phyloP scores from a whole-genome alignment of 2,113 vertebrate species.

The Burhinus bistriatus region DNA sequence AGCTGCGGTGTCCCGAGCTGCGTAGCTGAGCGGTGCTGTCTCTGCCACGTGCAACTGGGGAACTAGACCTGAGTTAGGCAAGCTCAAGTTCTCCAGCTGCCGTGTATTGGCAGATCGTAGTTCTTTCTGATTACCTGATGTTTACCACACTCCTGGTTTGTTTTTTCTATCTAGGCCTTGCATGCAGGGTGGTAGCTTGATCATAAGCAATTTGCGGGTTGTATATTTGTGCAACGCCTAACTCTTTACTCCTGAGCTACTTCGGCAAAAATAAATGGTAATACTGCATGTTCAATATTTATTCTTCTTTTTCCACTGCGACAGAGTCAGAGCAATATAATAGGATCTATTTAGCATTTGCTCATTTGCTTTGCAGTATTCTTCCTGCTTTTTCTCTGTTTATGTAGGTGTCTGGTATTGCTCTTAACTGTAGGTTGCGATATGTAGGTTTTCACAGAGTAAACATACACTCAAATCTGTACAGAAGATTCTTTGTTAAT shows the following conservation, averaged over 20 bases:
- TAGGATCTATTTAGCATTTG: background rate
- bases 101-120: accelerated
- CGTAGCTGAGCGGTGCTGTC: accelerated
- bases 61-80: background rate
- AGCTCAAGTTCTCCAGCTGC: background rate
- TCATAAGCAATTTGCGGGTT: background rate
- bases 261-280: background rate
- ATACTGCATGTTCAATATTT: background rate
- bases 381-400: background rate
- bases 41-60: background rate
- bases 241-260: background rate
- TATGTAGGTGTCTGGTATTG: slow-evolving; percentile 3
- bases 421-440: background rate
- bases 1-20: background rate
- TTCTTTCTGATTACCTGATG: background rate
- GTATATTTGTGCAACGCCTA: background rate
- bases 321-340: background rate
- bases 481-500: slow-evolving; percentile 14
- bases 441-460: background rate
- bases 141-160: background rate
- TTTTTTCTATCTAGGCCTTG: background rate
- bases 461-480: background rate
- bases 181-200: background rate
- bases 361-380: background rate
- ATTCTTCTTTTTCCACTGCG: background rate